phyloP scores from a whole-genome alignment of 2,113 vertebrate genomes.

The Taxidea taxus region DNA sequence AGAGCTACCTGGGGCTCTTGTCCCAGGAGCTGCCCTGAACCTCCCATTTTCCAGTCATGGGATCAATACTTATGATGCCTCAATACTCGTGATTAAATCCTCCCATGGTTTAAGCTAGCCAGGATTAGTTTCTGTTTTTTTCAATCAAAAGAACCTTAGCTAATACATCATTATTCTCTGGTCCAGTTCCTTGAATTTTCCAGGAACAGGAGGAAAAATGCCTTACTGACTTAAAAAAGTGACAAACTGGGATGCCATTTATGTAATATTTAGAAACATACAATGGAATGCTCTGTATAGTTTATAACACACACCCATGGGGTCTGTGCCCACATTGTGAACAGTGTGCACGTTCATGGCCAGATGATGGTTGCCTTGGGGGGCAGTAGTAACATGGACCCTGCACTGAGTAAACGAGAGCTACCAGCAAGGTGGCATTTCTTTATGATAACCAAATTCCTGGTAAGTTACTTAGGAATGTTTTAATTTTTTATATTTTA shows the following conservation, averaged over 20 bases:
- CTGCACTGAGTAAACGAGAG: not conserved
- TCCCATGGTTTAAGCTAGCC: not conserved
- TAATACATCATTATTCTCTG: not conserved
- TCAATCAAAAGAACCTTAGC: conserved; percentile 3
- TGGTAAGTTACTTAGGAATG: not conserved
- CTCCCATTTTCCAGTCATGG: not conserved
- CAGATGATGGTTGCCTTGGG: not conserved
- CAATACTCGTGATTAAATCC: not conserved
- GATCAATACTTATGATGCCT: not conserved
- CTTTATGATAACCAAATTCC: not conserved
- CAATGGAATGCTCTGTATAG: not conserved
- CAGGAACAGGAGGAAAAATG: conserved; percentile 29
- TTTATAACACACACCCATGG: not conserved
- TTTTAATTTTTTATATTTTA: not conserved
- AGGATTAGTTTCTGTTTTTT: not conserved
- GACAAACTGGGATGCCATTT: not conserved
- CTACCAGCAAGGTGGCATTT: not conserved
- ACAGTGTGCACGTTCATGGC: not conserved
- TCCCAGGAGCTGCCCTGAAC: not conserved
- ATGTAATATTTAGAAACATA: not conserved
- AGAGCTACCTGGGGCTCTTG: not conserved
- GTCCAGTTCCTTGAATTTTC: not conserved
- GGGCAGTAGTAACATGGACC: not conserved
- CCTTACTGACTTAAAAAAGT: not conserved
- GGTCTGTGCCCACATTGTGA: not conserved